Conservation (phyloP, 2,797 vertebrate genomes). For the Cyprinodon diabolis region DNA sequence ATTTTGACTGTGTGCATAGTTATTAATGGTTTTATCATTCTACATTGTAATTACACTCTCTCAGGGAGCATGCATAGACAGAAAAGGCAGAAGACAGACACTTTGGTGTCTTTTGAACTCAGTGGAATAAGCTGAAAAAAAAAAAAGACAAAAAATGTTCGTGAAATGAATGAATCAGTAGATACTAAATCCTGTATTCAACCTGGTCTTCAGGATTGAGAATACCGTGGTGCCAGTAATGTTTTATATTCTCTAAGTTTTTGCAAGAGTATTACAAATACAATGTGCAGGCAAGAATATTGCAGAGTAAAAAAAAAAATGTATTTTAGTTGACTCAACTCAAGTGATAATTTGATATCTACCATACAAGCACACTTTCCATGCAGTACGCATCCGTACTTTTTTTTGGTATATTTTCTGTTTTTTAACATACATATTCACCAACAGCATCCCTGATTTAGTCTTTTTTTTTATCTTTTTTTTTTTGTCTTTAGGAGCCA, state of each 20-base stretch:
- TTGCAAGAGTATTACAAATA: background rate
- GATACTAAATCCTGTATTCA: constrained; percentile 36
- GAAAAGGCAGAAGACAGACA: constrained; percentile 67
- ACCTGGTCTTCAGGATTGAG: constrained; percentile 21
- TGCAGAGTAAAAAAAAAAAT: background rate
- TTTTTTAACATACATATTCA: constrained; percentile 4
- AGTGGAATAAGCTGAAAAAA: constrained; percentile 64
- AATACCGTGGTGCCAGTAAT: constrained; percentile 17
- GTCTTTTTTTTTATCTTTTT: constrained; percentile 27
- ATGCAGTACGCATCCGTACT: constrained; percentile 11
- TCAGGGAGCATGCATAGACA: constrained; percentile 64
- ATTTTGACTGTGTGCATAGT: constrained; percentile 71
- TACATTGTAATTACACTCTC: constrained; percentile 82
- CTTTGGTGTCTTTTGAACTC: constrained; percentile 82
- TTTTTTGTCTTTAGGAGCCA: constrained; percentile 50
- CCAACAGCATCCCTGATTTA: background rate
- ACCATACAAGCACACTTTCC: background rate
- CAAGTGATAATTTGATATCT: too few relatives aligned
- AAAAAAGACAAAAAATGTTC: constrained; percentile 39
- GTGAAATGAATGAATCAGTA: constrained; percentile 45
- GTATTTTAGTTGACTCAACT: too few relatives aligned
- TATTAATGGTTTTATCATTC: constrained; percentile 83
- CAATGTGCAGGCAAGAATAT: background rate
- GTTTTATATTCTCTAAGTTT: constrained; percentile 12
- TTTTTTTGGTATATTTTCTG: constrained; percentile 3